A percentile compares a stretch with the other conserved stretches of the same genome.
Conservation (phyloP, 2,888 invertebrate genomes). For the Andrena dorsata region DNA sequence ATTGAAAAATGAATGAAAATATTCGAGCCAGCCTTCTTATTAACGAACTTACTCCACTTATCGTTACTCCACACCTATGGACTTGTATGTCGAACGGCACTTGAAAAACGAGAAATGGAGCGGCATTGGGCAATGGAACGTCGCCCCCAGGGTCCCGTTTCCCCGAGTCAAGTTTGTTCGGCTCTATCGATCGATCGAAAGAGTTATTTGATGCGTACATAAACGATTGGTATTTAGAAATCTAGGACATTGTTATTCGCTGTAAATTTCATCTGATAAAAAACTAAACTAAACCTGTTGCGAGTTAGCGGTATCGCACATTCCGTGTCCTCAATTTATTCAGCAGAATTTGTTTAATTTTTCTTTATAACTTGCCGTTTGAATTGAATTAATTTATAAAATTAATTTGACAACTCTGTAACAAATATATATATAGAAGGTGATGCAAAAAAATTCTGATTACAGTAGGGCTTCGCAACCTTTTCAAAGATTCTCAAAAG, state of each 20-base stretch:
- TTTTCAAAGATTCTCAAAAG: too few relatives aligned
- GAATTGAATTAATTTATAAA: too few relatives aligned
- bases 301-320: constrained; percentile 6
- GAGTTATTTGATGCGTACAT: constrained; percentile 21
- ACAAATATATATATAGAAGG: too few relatives aligned
- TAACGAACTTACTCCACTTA: constrained; percentile 35
- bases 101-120: constrained; percentile 52
- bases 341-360: background rate
- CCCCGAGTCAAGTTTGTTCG: constrained; percentile 58
- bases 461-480: too few relatives aligned
- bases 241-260: background rate
- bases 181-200: constrained; percentile 43
- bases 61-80: constrained; percentile 22
- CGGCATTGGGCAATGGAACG: constrained; percentile 56
- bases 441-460: too few relatives aligned
- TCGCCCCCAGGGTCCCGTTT: constrained; percentile 45
- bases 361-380: background rate
- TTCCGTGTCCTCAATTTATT: constrained; percentile 20
- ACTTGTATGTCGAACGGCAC: constrained; percentile 22
- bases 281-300: background rate
- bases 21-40: background rate
- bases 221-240: constrained; percentile 25
- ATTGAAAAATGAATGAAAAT: background rate
- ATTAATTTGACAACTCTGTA: too few relatives aligned
- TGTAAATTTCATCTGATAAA: background rate